Base-by-base conservation (phyloP, 92 coral and sea anemone species). In the Ricordea florida region DNA sequence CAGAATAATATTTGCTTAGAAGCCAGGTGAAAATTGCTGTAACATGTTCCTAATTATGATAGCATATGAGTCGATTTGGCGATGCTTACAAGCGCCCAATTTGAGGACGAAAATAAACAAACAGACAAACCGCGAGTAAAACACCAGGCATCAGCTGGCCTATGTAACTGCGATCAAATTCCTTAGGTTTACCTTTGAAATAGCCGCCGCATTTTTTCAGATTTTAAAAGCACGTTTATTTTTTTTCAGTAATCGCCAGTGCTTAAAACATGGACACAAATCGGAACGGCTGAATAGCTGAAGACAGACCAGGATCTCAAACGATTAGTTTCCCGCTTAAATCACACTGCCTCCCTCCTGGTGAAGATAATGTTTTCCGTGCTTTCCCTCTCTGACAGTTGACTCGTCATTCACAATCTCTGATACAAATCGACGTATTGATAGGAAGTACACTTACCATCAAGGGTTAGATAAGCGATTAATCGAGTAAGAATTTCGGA, bases 401-500 rank as follows among this genome's bases (percentile, higher is more conserved):
- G 48, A 52, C 36, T 69, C 76, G 56, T 70, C 77, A 70, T 53
- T 70, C 64, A 56, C 77, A 70, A 53, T 53, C 56, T 14, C 50
- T 55, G 77, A 70, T 70, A 70, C 77, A 38, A 24, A 70, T 70
- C 77, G 77, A 70, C 38, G 77, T 70, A 70, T 53, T 70, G 65
- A 70, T 70, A 70, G 66, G 53, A 18, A 38, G 41, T 53, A 70
- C 77, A 70, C 77, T 70, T 55, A 70, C 77, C 49, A 70, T 70
- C 41, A 70, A 70, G 77, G 13, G 77, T 21, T 40, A 70, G 65
- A 70, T 70, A 70, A 70, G 77, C 51, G 77, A 70, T 70, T 53
- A 52, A 56, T 52, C 14, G 9, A 29, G 40, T 36, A 69, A 69
- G 66, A 70, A 52, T 29, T 30, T 43, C 14, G 53, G 10, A 30